These are phyloP conservation scores for Vanessa cardui DNA, from an alignment of 2,888 invertebrate species.

Conservation along the genomic window DNA sequence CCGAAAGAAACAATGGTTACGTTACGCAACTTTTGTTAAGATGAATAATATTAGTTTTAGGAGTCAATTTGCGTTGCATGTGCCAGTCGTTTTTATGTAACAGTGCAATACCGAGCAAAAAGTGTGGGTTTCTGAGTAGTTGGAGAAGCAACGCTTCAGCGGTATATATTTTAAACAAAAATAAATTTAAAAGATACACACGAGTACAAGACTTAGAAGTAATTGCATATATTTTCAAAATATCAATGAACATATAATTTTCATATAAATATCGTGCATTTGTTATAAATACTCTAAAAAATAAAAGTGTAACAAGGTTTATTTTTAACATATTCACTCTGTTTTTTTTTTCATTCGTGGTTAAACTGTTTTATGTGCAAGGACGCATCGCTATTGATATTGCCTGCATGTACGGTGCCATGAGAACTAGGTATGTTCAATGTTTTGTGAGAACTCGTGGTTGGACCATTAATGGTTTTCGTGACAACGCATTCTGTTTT, in stretches of 20 bases:
- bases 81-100: slow-evolving; percentile 45
- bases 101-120: slow-evolving; percentile 37
- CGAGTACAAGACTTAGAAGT: too few relatives aligned
- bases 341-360: slow-evolving; percentile 33
- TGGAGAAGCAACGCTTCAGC: not conserved
- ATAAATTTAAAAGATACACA: too few relatives aligned
- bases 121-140: slow-evolving; percentile 24
- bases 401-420: slow-evolving; percentile 52
- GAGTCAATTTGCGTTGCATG: slow-evolving; percentile 42
- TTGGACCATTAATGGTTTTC: slow-evolving; percentile 37
- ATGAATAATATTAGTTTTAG: slow-evolving; percentile 56
- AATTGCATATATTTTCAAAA: too few relatives aligned
- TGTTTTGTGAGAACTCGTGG: slow-evolving; percentile 64
- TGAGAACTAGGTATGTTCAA: slow-evolving; percentile 60
- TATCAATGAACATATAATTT: not conserved
- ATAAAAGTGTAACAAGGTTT: not conserved
- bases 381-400: slow-evolving; percentile 52
- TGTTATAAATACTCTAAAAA: not conserved
- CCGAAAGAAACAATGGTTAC: slow-evolving; percentile 60
- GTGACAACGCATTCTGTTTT: slow-evolving; percentile 38
- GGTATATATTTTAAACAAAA: too few relatives aligned
- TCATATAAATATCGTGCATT: not conserved
- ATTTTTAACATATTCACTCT: not conserved
- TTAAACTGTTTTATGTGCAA: slow-evolving; percentile 28
- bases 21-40: slow-evolving; percentile 67